Percentiles rank a stretch among this genome's conserved stretches.
Evolutionary conservation across 2,113 vertebrate genomes (phyloP).

Genomic region (Antechinus flavipes): DNA sequence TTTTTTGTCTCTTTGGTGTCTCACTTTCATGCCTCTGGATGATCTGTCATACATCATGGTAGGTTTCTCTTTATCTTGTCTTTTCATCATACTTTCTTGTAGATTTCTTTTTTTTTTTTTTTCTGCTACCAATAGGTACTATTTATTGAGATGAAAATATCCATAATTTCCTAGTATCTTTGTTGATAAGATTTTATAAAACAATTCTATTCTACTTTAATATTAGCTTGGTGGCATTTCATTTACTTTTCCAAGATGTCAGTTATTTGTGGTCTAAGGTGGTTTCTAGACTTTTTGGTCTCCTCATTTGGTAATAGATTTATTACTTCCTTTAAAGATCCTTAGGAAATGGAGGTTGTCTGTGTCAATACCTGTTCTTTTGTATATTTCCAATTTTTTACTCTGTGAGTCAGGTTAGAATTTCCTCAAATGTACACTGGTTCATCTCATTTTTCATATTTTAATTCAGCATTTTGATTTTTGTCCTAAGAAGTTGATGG

Average conservation of each 20-base stretch:
- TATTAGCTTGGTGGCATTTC: not conserved
- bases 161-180: not conserved
- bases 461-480: not conserved
- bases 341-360: not conserved
- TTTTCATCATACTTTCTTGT: not conserved
- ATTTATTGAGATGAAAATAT: not conserved
- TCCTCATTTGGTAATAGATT: not conserved
- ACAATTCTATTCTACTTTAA: not conserved
- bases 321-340: not conserved
- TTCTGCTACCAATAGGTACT: not conserved
- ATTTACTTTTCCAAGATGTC: not conserved
- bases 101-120: not conserved
- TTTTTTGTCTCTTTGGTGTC: not conserved
- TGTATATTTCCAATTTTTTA: not conserved
- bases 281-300: not conserved
- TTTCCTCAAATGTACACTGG: not conserved
- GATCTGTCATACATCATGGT: not conserved
- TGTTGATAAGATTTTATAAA: not conserved
- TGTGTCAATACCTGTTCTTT: not conserved
- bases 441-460: not conserved
- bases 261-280: not conserved
- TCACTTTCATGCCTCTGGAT: not conserved
- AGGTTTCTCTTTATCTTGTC: too few relatives aligned
- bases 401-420: not conserved
- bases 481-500: not conserved